These are phyloP conservation scores for Helarctos malayanus DNA, from an alignment of 2,797 vertebrate species.

Conservation along the genomic window DNA sequence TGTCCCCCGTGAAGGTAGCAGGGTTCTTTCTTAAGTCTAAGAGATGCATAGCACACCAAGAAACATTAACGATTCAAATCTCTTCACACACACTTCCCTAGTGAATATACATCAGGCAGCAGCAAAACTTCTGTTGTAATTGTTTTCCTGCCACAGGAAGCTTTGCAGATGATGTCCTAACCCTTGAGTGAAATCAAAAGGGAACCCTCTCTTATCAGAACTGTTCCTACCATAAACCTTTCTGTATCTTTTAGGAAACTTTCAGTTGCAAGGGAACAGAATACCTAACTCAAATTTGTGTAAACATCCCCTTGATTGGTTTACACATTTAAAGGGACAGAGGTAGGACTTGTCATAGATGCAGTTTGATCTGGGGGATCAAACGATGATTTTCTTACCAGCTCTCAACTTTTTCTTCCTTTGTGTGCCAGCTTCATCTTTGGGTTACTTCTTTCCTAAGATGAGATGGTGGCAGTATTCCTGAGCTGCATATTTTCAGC, in stretches of 20 bases:
- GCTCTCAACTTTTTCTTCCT: not conserved
- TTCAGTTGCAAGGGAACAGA: not conserved
- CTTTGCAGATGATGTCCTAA: slow-evolving; percentile 24
- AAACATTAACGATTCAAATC: not conserved
- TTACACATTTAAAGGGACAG: slow-evolving; percentile 31
- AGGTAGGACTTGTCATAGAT: not conserved
- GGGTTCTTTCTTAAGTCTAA: not conserved
- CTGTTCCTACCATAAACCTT: not conserved
- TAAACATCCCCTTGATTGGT: slow-evolving; percentile 13
- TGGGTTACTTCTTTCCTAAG: not conserved
- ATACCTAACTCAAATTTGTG: not conserved
- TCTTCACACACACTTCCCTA: not conserved
- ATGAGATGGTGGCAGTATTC: not conserved
- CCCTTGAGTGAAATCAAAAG: not conserved
- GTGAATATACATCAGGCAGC: not conserved
- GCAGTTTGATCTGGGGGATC: not conserved
- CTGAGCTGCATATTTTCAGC: not conserved
- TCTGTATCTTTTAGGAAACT: slow-evolving; percentile 14
- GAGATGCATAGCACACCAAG: not conserved
- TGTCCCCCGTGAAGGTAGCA: not conserved
- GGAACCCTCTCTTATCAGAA: not conserved
- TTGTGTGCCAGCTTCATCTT: not conserved
- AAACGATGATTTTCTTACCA: not conserved
- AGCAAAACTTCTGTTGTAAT: not conserved
- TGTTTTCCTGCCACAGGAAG: slow-evolving; percentile 55